Conservation (phyloP, 2,113 vertebrate species). For the Seriola quinqueradiata region DNA sequence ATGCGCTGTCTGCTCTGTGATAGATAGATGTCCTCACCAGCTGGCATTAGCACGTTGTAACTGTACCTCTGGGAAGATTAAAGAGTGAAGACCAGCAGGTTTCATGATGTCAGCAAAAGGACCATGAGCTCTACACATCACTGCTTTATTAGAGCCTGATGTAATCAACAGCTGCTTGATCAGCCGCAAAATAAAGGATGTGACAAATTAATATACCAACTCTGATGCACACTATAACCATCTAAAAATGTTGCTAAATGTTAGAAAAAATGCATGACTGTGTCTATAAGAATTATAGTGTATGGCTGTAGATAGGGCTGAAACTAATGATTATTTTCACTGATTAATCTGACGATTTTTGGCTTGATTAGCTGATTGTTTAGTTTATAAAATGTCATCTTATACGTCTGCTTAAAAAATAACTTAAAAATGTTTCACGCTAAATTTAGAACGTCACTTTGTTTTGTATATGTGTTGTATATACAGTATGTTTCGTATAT, state of each 20-base stretch:
- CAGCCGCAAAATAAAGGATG: constrained; percentile 26
- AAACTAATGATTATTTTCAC: not conserved
- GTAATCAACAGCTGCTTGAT: constrained; percentile 42
- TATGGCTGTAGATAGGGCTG: not conserved
- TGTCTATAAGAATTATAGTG: not conserved
- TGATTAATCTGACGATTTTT: not conserved
- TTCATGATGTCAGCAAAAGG: constrained; percentile 63
- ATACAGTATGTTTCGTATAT: not conserved
- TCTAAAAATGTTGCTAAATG: not conserved
- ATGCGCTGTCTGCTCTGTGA: constrained; percentile 21
- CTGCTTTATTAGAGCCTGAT: constrained; percentile 39
- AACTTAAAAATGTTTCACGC: too few relatives aligned
- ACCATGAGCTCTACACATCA: constrained; percentile 7
- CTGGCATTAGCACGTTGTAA: constrained; percentile 48
- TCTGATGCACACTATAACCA: not conserved
- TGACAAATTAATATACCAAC: not conserved
- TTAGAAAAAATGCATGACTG: not conserved
- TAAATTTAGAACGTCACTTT: not conserved
- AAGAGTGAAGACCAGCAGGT: constrained; percentile 20
- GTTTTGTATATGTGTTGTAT: not conserved
- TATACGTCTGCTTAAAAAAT: not conserved
- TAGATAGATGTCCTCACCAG: constrained; percentile 30
- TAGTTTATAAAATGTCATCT: not conserved
- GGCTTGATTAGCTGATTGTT: too few relatives aligned
- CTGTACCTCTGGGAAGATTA: constrained; percentile 35